phyloP scores from a whole-genome alignment of 2,113 vertebrate species.

The Chloropsis hardwickii region DNA sequence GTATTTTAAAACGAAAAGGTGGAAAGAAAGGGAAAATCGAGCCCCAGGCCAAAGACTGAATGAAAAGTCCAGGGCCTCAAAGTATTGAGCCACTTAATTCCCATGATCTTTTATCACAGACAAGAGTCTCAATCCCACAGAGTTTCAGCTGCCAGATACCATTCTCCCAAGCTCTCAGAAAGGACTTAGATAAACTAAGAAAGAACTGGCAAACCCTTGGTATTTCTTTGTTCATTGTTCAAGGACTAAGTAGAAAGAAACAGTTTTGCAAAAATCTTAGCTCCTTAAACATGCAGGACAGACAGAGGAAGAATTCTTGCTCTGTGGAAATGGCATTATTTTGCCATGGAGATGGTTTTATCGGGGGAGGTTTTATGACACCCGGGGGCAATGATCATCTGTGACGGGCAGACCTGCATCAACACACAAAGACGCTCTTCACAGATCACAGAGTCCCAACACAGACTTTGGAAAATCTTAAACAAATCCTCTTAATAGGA shows the following conservation, averaged over 20 bases:
- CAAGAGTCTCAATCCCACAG: neutral
- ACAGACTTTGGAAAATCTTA: neutral
- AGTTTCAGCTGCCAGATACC: neutral
- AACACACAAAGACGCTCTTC: neutral
- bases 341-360: neutral
- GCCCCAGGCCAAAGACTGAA: neutral
- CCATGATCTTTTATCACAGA: neutral
- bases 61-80: neutral
- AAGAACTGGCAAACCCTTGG: neutral
- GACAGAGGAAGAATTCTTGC: no score
- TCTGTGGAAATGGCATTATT: neutral
- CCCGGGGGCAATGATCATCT: neutral
- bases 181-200: neutral
- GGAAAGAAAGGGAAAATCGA: neutral
- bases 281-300: neutral
- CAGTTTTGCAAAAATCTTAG: neutral
- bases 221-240: neutral
- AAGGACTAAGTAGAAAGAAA: neutral
- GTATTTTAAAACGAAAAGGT: neutral
- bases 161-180: neutral
- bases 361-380: neutral
- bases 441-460: neutral
- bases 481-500: neutral
- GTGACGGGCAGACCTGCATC: neutral
- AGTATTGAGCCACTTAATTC: neutral